These are phyloP conservation scores for Lipophrys pholis DNA, from an alignment of 2,113 vertebrate species.

Conservation along the genomic window DNA sequence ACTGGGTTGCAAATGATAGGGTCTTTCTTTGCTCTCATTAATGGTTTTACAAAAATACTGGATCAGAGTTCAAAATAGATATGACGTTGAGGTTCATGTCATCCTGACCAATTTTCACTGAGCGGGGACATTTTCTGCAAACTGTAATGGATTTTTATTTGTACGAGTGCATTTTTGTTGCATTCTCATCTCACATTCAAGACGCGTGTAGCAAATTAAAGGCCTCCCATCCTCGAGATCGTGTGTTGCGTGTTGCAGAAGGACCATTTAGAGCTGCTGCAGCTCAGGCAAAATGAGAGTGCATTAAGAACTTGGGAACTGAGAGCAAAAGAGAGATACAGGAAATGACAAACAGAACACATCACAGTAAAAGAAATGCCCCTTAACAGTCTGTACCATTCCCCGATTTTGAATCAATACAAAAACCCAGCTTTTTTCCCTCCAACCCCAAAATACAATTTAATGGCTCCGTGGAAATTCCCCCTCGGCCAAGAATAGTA, in stretches of 20 bases:
- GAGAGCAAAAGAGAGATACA: constrained; percentile 9
- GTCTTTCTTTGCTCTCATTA: too few species aligned
- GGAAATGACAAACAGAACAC: constrained; percentile 10
- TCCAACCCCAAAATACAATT: constrained; percentile 29
- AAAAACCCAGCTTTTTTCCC: constrained; percentile 22
- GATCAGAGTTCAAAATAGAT: too few species aligned
- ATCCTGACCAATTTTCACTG: too few species aligned
- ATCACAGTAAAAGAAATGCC: constrained; percentile 29
- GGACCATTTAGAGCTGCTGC: constrained; percentile 21
- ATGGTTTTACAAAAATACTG: too few species aligned
- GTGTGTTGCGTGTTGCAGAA: constrained; percentile 31
- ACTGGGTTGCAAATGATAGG: too few species aligned
- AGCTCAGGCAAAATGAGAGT: constrained; percentile 28
- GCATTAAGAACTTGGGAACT: constrained; percentile 2
- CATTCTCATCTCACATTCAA: too few species aligned
- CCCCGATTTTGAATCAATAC: constrained; percentile 57
- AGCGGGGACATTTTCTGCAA: background rate
- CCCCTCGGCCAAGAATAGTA: constrained; percentile 31
- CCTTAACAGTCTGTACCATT: constrained; percentile 41
- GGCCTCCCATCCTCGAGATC: constrained; percentile 14
- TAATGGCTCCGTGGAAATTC: constrained; percentile 47
- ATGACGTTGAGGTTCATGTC: too few species aligned
- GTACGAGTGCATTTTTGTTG: constrained; percentile 19
- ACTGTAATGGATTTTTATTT: background rate
- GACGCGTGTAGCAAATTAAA: constrained; percentile 24